phyloP scores from a whole-genome alignment of 2,797 vertebrate genomes.

The Darevskia nairensis region DNA sequence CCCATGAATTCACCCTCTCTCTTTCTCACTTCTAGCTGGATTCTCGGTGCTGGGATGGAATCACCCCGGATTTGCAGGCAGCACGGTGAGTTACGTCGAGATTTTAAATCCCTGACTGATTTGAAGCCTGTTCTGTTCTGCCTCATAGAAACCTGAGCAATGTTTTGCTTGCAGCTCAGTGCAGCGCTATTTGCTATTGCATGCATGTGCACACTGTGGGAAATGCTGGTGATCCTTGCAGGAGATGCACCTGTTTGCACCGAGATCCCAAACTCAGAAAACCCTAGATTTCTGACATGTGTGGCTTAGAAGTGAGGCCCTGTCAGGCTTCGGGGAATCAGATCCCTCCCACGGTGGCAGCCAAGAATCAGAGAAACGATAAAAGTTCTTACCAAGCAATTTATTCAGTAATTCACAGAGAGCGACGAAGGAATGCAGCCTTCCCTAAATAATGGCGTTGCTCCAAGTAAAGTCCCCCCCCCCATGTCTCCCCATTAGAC shows the following conservation, averaged over 20 bases:
- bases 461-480: too few relatives aligned
- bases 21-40: conserved; percentile 76
- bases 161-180: background rate
- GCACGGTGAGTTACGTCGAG: conserved; percentile 84
- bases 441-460: too few relatives aligned
- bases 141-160: background rate
- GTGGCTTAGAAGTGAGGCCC: background rate
- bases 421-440: too few relatives aligned
- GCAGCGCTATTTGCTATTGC: background rate
- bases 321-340: too few relatives aligned
- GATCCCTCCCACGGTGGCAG: too few relatives aligned
- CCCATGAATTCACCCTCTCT: background rate
- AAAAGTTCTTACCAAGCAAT: too few relatives aligned
- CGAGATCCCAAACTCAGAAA: background rate
- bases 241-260: background rate
- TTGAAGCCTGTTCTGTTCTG: background rate
- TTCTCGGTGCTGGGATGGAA: conserved; percentile 95
- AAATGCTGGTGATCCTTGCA: background rate
- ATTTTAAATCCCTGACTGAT: too few relatives aligned
- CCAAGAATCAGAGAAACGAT: too few relatives aligned
- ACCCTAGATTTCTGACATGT: background rate
- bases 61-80: conserved; percentile 93
- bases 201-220: background rate
- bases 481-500: too few relatives aligned
- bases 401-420: too few relatives aligned